Percentiles rank a stretch among this genome's conserved stretches.
phyloP scores from a whole-genome alignment of 1,140 invertebrate genomes.

The Diabrotica virgifera region DNA sequence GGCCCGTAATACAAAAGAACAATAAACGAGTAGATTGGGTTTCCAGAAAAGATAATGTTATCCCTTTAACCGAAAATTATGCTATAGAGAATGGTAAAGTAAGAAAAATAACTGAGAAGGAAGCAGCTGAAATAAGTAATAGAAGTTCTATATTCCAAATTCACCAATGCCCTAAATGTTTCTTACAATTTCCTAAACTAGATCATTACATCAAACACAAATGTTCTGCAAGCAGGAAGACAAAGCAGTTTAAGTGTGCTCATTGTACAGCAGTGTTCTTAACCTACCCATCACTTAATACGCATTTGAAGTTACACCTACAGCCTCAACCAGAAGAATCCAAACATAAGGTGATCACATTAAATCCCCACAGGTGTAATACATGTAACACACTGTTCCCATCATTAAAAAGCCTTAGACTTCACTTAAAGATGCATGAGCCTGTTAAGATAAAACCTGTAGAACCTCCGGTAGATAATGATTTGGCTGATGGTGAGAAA shows the following conservation, averaged over 20 bases:
- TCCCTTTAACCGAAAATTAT: slow-evolving; percentile 24
- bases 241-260: slow-evolving; percentile 50
- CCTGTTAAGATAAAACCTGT: slow-evolving; percentile 58
- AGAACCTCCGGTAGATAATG: slow-evolving; percentile 51
- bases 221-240: slow-evolving; percentile 27
- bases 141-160: slow-evolving; percentile 33
- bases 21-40: too few relatives aligned
- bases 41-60: not conserved
- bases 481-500: slow-evolving; percentile 36
- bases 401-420: slow-evolving; percentile 63
- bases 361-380: slow-evolving; percentile 50
- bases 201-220: slow-evolving; percentile 38
- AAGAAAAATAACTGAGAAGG: slow-evolving; percentile 26
- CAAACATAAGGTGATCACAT: not conserved
- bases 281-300: slow-evolving; percentile 51
- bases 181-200: slow-evolving; percentile 36
- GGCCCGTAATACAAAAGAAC: too few relatives aligned
- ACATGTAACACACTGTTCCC: slow-evolving; percentile 65
- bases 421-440: slow-evolving; percentile 70
- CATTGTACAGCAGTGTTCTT: slow-evolving; percentile 51
- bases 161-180: slow-evolving; percentile 36
- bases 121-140: slow-evolving; percentile 21
- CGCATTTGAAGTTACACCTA: slow-evolving; percentile 53
- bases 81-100: slow-evolving; percentile 26
- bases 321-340: slow-evolving; percentile 34